Conservation (phyloP, 1,140 invertebrate species). For the Drosophila sproati region DNA sequence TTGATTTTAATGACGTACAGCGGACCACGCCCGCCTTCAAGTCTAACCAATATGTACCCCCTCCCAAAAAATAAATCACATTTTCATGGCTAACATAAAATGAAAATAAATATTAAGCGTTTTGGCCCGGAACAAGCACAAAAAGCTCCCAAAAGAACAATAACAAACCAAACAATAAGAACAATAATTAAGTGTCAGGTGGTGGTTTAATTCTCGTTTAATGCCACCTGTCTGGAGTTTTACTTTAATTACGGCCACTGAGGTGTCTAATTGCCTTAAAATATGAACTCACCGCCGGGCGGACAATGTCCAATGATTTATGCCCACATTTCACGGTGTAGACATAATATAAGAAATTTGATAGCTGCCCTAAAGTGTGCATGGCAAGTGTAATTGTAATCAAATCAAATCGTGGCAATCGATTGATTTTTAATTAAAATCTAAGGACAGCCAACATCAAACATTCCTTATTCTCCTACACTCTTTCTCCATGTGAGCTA, state of each 20-base stretch:
- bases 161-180: slow-evolving; percentile 40
- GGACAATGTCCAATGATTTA: slow-evolving; percentile 29
- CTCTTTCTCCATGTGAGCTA: background rate
- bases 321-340: slow-evolving; percentile 19
- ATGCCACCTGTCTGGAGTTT: slow-evolving; percentile 6
- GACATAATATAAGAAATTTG: slow-evolving; percentile 25
- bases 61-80: slow-evolving; percentile 21
- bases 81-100: slow-evolving; percentile 39
- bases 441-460: background rate
- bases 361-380: slow-evolving; percentile 14
- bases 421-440: slow-evolving; percentile 48
- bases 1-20: slow-evolving; percentile 59
- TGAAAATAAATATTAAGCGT: slow-evolving; percentile 40
- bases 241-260: slow-evolving; percentile 40
- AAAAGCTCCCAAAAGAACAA: slow-evolving; percentile 50
- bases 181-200: slow-evolving; percentile 42
- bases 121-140: slow-evolving; percentile 18
- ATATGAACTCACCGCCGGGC: slow-evolving; percentile 26
- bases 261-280: slow-evolving; percentile 56
- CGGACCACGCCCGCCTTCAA: slow-evolving; percentile 14
- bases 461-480: background rate
- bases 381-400: background rate
- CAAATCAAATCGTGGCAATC: slow-evolving; percentile 10
- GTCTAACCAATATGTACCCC: background rate
- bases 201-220: slow-evolving; percentile 15